Conservation (phyloP, 1,140 invertebrate genomes). For the Pararge aegeria region DNA sequence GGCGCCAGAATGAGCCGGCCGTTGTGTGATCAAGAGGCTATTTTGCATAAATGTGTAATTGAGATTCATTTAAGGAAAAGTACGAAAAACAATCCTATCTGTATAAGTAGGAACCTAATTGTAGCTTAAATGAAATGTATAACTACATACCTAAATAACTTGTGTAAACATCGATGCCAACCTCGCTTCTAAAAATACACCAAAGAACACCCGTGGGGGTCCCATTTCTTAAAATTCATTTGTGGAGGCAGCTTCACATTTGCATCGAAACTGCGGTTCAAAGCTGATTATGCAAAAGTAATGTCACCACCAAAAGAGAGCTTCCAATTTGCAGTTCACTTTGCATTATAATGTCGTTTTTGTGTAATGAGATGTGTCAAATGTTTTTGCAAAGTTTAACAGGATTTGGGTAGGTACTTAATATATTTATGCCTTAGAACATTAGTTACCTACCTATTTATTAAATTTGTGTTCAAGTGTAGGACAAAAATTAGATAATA, state of each 20-base stretch:
- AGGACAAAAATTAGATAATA: too few species aligned
- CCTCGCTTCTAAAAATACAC: conserved; percentile 26
- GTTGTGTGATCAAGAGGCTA: too few species aligned
- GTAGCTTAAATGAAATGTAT: too few species aligned
- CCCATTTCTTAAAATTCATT: conserved; percentile 54
- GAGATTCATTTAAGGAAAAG: too few species aligned
- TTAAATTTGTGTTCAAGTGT: too few species aligned
- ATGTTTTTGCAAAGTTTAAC: conserved; percentile 23
- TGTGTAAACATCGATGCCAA: conserved; percentile 16
- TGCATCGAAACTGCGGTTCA: conserved; percentile 58
- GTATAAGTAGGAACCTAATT: too few species aligned
- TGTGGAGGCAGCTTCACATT: conserved; percentile 49
- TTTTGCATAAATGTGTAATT: too few species aligned
- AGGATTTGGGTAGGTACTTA: background rate
- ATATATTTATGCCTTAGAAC: too few species aligned
- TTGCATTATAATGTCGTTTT: conserved; percentile 47
- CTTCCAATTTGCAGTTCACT: conserved; percentile 57
- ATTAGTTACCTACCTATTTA: background rate
- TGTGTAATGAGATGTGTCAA: conserved; percentile 39
- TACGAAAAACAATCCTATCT: too few species aligned
- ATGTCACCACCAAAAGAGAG: conserved; percentile 42
- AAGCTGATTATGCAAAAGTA: conserved; percentile 70
- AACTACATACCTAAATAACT: conserved; percentile 2
- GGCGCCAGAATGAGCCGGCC: too few species aligned
- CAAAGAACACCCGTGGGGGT: conserved; percentile 25